These are phyloP conservation scores for Drosophila ustulata DNA, from an alignment of 2,888 invertebrate species.

Conservation along the genomic window DNA sequence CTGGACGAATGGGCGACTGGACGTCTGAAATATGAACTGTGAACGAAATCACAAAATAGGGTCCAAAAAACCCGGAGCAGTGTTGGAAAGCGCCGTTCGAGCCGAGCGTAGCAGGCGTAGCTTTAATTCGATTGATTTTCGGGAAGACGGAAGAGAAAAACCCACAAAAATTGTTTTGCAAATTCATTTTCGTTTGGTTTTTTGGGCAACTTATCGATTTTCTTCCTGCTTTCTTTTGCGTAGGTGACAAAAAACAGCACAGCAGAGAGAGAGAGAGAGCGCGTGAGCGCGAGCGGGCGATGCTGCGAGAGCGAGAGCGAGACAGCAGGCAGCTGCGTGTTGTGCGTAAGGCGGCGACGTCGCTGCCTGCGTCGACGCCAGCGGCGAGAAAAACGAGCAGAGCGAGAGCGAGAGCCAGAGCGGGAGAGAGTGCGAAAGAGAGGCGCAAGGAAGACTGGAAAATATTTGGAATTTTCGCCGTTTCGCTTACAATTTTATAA, in stretches of 20 bases:
- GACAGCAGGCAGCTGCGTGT: conserved; percentile 51
- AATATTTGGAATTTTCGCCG: conserved; percentile 13
- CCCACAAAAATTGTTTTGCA: conserved; percentile 5
- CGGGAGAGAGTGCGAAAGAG: background rate
- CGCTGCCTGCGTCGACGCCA: conserved; percentile 14
- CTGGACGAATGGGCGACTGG: conserved; percentile 31
- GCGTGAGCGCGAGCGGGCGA: conserved; percentile 14
- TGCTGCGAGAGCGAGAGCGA: conserved; percentile 50
- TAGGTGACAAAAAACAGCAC: conserved; percentile 58
- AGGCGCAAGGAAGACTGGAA: conserved; percentile 37
- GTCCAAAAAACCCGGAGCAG: conserved; percentile 13
- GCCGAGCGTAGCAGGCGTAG: conserved; percentile 1
- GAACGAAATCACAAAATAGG: background rate
- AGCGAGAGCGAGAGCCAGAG: background rate
- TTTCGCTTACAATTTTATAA: conserved; percentile 41
- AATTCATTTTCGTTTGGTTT: conserved; percentile 16
- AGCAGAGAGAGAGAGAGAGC: background rate
- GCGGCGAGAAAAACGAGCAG: conserved; percentile 36
- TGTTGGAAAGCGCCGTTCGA: conserved; percentile 35
- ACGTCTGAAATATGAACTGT: conserved; percentile 34
- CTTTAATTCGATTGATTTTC: conserved; percentile 57
- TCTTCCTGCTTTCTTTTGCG: conserved; percentile 49
- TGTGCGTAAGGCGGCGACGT: conserved; percentile 49
- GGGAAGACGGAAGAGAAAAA: background rate
- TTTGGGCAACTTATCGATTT: conserved; percentile 42